Evolutionary conservation across 2,888 invertebrate genomes (phyloP).

Genomic region (Agapostemon virescens): DNA sequence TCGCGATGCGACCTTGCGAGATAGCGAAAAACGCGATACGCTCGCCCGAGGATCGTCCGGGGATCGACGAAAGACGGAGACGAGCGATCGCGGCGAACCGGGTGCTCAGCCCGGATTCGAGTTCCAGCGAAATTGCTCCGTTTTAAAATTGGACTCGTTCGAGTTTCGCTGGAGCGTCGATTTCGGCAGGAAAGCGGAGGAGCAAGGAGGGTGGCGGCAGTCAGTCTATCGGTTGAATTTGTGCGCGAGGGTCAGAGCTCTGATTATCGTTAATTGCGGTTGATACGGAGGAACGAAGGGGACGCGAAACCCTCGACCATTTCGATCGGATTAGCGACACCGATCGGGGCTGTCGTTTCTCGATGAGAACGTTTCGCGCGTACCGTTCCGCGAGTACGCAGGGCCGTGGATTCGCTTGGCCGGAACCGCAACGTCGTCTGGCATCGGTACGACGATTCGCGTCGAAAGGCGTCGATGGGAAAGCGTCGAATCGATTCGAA

Average conservation of each 20-base stretch:
- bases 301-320: conserved; percentile 61
- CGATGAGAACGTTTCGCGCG: not conserved
- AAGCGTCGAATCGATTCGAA: not conserved
- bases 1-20: not conserved
- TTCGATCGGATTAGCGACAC: conserved; percentile 65
- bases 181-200: conserved; percentile 21
- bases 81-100: not conserved
- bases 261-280: conserved; percentile 68
- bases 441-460: conserved; percentile 21
- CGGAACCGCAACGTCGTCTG: not conserved
- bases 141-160: conserved; percentile 11
- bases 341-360: conserved; percentile 42
- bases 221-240: conserved; percentile 25
- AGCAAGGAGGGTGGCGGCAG: not conserved
- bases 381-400: conserved; percentile 18
- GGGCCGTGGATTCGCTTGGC: conserved; percentile 7
- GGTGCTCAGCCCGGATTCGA: not conserved
- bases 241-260: conserved; percentile 52
- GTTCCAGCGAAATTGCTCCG: not conserved
- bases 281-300: conserved; percentile 56
- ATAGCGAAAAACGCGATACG: no score
- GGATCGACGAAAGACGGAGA: not conserved
- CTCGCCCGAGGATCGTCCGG: not conserved
- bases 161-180: conserved; percentile 30
- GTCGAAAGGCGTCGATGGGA: not conserved